phyloP scores from a whole-genome alignment of 2,888 invertebrate species.

The Stictocephala bisonia region DNA sequence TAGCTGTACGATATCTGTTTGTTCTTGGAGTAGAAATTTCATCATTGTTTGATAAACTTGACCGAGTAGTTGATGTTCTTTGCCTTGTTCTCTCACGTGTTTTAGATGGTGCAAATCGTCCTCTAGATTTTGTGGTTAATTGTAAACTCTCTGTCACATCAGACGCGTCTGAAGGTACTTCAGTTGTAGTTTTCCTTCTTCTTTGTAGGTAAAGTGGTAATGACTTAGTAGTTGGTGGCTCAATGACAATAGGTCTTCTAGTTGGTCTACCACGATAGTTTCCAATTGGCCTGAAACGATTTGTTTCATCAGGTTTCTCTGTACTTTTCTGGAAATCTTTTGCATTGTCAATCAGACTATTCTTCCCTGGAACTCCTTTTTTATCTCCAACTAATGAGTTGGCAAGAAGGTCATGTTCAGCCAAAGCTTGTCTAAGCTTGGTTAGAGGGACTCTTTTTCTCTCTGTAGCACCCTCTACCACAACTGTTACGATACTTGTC shows the following conservation, averaged over 20 bases:
- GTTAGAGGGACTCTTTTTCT: constrained; percentile 65
- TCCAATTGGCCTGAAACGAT: constrained; percentile 22
- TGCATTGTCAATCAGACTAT: not conserved
- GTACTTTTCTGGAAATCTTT: not conserved
- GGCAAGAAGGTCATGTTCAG: constrained; percentile 31
- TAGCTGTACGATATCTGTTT: constrained; percentile 14
- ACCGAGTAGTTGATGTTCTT: constrained; percentile 16
- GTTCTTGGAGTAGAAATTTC: constrained; percentile 17
- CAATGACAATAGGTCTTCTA: constrained; percentile 37
- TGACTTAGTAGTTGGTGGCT: constrained; percentile 42
- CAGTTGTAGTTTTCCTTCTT: constrained; percentile 35
- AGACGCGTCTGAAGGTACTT: constrained; percentile 7
- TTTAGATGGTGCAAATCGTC: constrained; percentile 33
- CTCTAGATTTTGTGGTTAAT: constrained; percentile 6
- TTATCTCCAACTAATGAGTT: constrained; percentile 10
- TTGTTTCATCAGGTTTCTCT: constrained; percentile 17
- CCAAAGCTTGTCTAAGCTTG: constrained; percentile 60
- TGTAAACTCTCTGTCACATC: constrained; percentile 3
- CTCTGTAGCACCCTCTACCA: constrained; percentile 66
- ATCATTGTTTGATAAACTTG: not conserved
- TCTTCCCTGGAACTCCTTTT: constrained; percentile 15
- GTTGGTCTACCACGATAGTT: constrained; percentile 39
- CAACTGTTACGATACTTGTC: constrained; percentile 66
- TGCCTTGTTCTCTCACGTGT: constrained; percentile 14
- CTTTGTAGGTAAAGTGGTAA: constrained; percentile 38